Evolutionary conservation across 2,113 vertebrate genomes (phyloP).

Genomic region (Brachyhypopomus gauderio): DNA sequence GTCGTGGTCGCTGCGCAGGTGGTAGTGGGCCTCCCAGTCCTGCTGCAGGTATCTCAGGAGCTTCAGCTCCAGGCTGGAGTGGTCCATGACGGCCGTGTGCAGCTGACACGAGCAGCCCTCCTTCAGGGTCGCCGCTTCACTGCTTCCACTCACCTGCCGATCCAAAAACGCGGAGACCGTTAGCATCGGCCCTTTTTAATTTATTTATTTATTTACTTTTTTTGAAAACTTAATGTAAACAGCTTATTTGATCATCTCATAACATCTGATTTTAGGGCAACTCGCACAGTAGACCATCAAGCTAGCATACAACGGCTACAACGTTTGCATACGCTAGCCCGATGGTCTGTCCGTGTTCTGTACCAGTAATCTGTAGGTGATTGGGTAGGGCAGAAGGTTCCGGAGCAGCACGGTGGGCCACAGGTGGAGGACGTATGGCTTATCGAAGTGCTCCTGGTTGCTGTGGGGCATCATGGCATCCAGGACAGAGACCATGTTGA

Average conservation of each 20-base stretch:
- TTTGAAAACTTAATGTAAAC: too few species aligned
- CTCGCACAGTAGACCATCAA: too few species aligned
- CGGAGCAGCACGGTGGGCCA: constrained; percentile 90
- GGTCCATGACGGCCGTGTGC: constrained; percentile 84
- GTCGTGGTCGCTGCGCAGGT: constrained; percentile 77
- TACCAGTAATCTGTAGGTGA: constrained; percentile 83
- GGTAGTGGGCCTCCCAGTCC: constrained; percentile 86
- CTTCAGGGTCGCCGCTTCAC: constrained; percentile 67
- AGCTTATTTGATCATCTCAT: too few species aligned
- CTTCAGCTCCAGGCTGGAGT: constrained; percentile 80
- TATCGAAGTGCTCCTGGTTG: constrained; percentile 84
- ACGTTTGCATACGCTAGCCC: not conserved
- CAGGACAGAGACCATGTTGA: constrained; percentile 87
- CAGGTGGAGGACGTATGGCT: constrained; percentile 90
- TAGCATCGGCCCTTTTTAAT: not conserved
- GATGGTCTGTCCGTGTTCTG: not conserved
- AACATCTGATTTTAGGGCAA: too few species aligned
- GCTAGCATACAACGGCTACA: not conserved
- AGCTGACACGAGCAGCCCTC: constrained; percentile 90
- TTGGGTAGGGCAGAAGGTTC: constrained; percentile 92
- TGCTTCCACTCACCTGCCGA: constrained; percentile 76
- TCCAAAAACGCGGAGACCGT: constrained; percentile 2
- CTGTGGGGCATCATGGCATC: constrained; percentile 79
- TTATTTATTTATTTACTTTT: too few species aligned
- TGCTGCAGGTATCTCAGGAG: constrained; percentile 88